Percentiles rank a stretch among this genome's conserved stretches.
These are phyloP conservation scores for Apamea monoglypha DNA, from an alignment of 2,888 invertebrate genomes.

Conservation along the genomic window DNA sequence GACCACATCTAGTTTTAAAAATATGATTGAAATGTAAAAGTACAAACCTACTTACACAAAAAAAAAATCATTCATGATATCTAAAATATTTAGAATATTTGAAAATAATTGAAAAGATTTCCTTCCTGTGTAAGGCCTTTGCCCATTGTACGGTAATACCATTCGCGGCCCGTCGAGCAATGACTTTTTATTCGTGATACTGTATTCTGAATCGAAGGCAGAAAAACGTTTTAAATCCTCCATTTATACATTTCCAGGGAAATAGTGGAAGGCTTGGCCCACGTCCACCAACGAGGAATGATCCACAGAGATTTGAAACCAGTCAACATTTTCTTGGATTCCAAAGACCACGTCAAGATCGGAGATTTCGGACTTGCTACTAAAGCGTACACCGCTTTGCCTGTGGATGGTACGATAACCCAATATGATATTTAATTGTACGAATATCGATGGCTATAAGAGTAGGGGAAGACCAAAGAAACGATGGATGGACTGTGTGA, in stretches of 20 bases:
- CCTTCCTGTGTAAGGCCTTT: too few species aligned
- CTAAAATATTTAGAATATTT: too few species aligned
- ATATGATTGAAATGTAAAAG: too few species aligned
- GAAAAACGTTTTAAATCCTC: neutral
- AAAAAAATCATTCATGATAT: too few species aligned
- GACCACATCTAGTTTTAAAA: too few species aligned
- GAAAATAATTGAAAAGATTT: too few species aligned
- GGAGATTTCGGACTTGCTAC: conserved; percentile 99
- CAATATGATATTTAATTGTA: neutral
- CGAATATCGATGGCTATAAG: too few species aligned
- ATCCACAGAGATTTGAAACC: conserved; percentile 96
- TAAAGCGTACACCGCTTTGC: conserved; percentile 87
- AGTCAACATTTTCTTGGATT: conserved; percentile 98
- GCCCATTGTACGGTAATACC: too few species aligned
- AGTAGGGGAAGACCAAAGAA: too few species aligned
- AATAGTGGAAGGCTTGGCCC: conserved; percentile 96
- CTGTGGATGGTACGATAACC: conserved; percentile 83
- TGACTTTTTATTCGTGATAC: neutral
- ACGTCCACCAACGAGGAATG: conserved; percentile 98
- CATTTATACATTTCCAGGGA: conserved; percentile 90
- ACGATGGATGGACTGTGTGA: too few species aligned
- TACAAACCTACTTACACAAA: too few species aligned
- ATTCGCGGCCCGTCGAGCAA: neutral
- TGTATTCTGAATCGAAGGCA: neutral
- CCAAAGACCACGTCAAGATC: conserved; percentile 98